phyloP scores from a whole-genome alignment of 2,888 invertebrate genomes.

The Sclerodermus sp. region DNA sequence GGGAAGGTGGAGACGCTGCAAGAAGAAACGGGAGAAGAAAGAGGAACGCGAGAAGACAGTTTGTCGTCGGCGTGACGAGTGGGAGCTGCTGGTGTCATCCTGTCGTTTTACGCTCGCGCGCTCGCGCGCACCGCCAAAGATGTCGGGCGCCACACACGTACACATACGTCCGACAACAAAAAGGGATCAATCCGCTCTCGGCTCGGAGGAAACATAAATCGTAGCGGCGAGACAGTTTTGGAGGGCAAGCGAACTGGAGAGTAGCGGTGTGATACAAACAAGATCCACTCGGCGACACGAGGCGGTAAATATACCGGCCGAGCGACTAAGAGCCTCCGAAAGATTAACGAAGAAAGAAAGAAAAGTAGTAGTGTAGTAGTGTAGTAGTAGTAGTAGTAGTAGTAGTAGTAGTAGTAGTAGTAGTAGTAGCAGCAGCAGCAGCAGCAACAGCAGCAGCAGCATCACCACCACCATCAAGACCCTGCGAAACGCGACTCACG shows the following conservation, averaged over 20 bases:
- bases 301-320: constrained; percentile 44
- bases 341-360: constrained; percentile 3
- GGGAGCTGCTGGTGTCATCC: neutral
- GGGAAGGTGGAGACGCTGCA: neutral
- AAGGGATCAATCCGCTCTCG: constrained; percentile 52
- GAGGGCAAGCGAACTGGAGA: constrained; percentile 30
- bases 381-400: too few species aligned
- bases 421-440: too few species aligned
- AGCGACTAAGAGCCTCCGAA: constrained; percentile 6
- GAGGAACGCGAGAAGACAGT: neutral
- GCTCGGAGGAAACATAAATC: constrained; percentile 52
- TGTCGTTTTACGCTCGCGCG: neutral
- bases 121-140: constrained; percentile 6
- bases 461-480: too few species aligned
- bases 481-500: too few species aligned
- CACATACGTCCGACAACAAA: constrained; percentile 41
- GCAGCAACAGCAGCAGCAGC: too few species aligned
- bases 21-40: neutral
- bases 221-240: constrained; percentile 47
- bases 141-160: constrained; percentile 16
- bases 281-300: constrained; percentile 48
- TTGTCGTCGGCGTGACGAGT: neutral
- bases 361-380: too few species aligned
- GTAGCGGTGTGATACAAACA: constrained; percentile 51
- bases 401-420: too few species aligned